These are phyloP conservation scores for Tortrix viridana DNA, from an alignment of 2,888 invertebrate genomes.

Conservation along the genomic window DNA sequence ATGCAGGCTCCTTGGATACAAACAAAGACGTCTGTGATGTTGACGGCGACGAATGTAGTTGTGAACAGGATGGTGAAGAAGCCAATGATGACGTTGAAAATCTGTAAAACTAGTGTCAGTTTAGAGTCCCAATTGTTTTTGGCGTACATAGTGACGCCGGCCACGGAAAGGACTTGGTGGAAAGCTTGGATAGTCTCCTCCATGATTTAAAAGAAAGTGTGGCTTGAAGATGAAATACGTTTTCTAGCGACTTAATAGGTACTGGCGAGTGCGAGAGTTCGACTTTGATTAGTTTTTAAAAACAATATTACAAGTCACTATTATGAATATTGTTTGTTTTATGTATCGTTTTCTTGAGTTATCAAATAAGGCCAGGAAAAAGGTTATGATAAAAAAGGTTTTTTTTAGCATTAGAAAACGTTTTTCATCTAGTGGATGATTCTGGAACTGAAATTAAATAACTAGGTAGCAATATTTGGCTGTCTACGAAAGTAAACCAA, in stretches of 20 bases:
- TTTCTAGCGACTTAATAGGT: conserved; percentile 49
- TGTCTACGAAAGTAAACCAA: too few species aligned
- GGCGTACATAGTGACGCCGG: conserved; percentile 66
- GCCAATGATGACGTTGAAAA: conserved; percentile 62
- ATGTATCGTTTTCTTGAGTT: too few species aligned
- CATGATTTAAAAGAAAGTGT: conserved; percentile 54
- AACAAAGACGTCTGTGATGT: conserved; percentile 53
- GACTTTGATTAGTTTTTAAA: too few species aligned
- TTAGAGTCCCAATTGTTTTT: conserved; percentile 60
- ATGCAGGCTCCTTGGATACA: conserved; percentile 75
- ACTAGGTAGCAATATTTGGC: too few species aligned
- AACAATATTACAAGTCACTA: too few species aligned
- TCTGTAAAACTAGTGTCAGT: conserved; percentile 61
- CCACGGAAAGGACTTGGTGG: conserved; percentile 62
- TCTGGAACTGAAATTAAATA: too few species aligned
- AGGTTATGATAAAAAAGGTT: too few species aligned
- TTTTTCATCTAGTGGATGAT: too few species aligned
- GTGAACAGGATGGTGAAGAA: conserved; percentile 65
- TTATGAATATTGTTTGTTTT: not conserved
- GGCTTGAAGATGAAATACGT: conserved; percentile 43
- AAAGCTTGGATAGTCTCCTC: conserved; percentile 61
- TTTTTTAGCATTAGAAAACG: too few species aligned
- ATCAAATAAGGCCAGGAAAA: too few species aligned
- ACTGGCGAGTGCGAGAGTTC: conserved; percentile 42
- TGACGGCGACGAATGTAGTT: conserved; percentile 59